These are phyloP conservation scores for Trichacis sp. DNA, from an alignment of 2,888 invertebrate genomes.

Conservation along the genomic window DNA sequence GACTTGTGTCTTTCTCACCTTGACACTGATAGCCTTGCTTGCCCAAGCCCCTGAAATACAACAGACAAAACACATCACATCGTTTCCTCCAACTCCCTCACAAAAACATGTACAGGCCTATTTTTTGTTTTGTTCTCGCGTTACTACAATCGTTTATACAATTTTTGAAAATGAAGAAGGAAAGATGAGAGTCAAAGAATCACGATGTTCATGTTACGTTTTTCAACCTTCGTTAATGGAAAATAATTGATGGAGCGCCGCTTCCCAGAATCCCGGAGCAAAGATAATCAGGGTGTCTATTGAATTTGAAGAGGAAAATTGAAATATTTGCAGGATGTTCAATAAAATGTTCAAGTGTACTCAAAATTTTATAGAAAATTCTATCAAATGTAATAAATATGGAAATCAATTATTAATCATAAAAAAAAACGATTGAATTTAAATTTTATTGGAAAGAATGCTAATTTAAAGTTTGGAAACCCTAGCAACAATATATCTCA, in stretches of 20 bases:
- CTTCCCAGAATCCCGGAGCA: no score
- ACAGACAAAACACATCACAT: constrained; percentile 69
- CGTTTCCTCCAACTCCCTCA: constrained; percentile 62
- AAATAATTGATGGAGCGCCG: background rate
- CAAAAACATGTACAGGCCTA: constrained; percentile 59
- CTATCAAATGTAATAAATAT: no score
- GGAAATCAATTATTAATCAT: no score
- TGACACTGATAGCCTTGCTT: constrained; percentile 98
- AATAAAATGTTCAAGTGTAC: no score
- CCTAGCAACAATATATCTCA: no score
- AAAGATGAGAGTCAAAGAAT: constrained; percentile 15
- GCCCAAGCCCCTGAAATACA: constrained; percentile 90
- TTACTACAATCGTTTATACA: constrained; percentile 66
- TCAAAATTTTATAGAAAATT: no score
- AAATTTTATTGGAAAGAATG: no score
- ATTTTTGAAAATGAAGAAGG: constrained; percentile 47
- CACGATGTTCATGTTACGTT: background rate
- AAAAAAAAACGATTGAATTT: no score
- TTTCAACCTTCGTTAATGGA: constrained; percentile 1
- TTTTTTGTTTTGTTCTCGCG: no score
- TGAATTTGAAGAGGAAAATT: background rate
- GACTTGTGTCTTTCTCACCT: constrained; percentile 77
- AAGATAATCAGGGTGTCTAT: no score
- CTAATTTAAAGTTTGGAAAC: no score
- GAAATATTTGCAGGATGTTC: no score